Percentiles rank a stretch among this genome's conserved stretches.
phyloP scores from a whole-genome alignment of 2,888 invertebrate species.

The Metallyticus violacea region DNA sequence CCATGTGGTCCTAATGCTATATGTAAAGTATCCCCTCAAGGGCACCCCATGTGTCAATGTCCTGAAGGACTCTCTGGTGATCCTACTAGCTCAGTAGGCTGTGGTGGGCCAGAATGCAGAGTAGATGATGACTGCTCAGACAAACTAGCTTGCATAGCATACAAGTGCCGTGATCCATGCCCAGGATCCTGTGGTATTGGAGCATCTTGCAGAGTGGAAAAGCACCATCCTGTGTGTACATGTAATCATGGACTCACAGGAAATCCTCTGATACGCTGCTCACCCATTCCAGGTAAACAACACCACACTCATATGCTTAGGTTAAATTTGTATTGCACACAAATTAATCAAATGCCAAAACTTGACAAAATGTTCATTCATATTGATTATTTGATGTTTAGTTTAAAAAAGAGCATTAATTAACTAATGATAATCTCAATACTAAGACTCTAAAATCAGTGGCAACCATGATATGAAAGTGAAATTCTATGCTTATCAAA shows the following conservation, averaged over 20 bases:
- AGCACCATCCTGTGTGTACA: conserved; percentile 76
- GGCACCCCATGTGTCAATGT: conserved; percentile 70
- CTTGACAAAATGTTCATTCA: too few relatives aligned
- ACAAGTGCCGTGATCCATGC: conserved; percentile 77
- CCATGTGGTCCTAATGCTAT: conserved; percentile 78
- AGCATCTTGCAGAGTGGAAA: conserved; percentile 69
- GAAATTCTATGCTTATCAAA: too few relatives aligned
- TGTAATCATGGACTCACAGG: conserved; percentile 71
- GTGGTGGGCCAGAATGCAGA: conserved; percentile 76
- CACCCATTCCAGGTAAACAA: conserved; percentile 51
- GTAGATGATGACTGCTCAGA: conserved; percentile 73
- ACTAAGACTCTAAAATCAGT: too few relatives aligned
- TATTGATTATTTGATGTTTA: too few relatives aligned
- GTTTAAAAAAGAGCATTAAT: too few relatives aligned
- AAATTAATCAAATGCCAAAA: too few relatives aligned
- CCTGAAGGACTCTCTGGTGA: conserved; percentile 73
- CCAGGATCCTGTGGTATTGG: conserved; percentile 76
- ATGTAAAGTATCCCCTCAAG: conserved; percentile 65
- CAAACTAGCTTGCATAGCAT: conserved; percentile 74
- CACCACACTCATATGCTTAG: too few relatives aligned
- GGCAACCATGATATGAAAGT: too few relatives aligned
- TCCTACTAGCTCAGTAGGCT: conserved; percentile 66
- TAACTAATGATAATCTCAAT: too few relatives aligned
- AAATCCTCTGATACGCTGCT: conserved; percentile 74
- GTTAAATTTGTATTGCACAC: too few relatives aligned